Conservation (phyloP, 2,113 vertebrate species). For the Ranitomeya variabilis region DNA sequence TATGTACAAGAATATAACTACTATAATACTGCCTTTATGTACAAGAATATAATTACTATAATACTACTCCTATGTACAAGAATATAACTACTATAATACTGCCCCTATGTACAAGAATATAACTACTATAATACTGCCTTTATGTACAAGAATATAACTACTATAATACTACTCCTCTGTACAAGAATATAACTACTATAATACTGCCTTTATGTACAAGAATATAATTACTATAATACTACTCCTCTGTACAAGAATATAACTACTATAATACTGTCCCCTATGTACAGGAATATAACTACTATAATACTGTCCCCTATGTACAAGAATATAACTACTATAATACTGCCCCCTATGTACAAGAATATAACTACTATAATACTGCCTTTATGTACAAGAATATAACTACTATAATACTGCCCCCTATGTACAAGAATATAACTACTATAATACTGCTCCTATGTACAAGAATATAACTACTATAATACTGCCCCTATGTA, state of each 20-base stretch:
- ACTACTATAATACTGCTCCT: neutral
- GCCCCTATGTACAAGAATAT: no score
- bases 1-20: no score
- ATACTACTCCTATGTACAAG: neutral
- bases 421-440: neutral
- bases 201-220: neutral
- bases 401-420: slow-evolving; percentile 1
- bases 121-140: neutral
- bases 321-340: neutral
- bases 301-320: neutral
- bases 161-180: neutral
- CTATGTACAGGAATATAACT: neutral
- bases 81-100: neutral
- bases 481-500: neutral
- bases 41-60: neutral
- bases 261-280: neutral
- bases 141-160: neutral
- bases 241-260: neutral
- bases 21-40: neutral
- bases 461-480: slow-evolving; percentile 1
- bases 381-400: neutral
- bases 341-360: neutral
- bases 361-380: slow-evolving; percentile 7
- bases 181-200: neutral
- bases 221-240: neutral